A percentile compares a stretch with the other conserved stretches of the same genome.
phyloP scores from a whole-genome alignment of 2,113 vertebrate species.

The Zootoca vivipara region DNA sequence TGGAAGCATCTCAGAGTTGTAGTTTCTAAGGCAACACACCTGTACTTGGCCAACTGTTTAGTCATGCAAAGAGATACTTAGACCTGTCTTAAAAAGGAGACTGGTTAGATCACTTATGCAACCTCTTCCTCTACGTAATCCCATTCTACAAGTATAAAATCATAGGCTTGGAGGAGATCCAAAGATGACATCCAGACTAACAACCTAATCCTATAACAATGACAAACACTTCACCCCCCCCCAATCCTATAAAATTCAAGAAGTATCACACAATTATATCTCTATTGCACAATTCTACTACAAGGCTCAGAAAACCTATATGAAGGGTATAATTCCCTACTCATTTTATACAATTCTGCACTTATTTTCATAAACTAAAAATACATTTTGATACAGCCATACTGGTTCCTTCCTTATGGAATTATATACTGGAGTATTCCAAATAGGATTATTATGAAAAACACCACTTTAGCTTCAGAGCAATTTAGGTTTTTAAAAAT shows the following conservation, averaged over 20 bases:
- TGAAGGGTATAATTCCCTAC: background rate
- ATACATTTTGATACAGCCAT: background rate
- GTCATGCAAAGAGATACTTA: no score
- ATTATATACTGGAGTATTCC: background rate
- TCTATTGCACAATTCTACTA: background rate
- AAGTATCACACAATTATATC: background rate
- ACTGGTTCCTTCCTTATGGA: background rate
- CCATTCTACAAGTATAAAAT: no score
- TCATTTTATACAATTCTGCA: background rate
- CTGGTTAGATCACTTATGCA: no score
- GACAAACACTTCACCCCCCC: background rate
- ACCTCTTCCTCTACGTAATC: no score
- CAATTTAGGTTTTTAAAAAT: background rate
- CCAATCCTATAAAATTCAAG: background rate
- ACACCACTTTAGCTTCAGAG: background rate
- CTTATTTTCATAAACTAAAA: conserved; percentile 1
- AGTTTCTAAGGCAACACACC: no score
- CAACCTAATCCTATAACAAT: no score
- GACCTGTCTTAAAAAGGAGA: no score
- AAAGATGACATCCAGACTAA: no score
- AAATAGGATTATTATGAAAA: background rate
- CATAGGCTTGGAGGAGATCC: no score
- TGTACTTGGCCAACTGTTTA: no score
- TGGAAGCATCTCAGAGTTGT: no score
- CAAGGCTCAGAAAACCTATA: background rate